phyloP scores from a whole-genome alignment of 1,140 invertebrate genomes.

The Plectus sambesii region DNA sequence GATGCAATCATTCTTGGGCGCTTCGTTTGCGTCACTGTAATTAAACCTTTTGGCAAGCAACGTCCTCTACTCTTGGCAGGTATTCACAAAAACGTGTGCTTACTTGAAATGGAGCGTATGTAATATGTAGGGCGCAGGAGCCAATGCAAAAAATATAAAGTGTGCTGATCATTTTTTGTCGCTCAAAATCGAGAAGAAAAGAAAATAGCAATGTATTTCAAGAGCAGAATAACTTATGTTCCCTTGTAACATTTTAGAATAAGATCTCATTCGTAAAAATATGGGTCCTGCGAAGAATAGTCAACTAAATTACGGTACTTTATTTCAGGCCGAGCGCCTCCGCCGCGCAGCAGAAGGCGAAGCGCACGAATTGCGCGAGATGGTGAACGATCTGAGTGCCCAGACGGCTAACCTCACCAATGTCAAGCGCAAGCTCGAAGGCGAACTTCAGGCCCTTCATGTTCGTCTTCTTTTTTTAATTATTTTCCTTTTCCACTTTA shows the following conservation, averaged over 20 bases:
- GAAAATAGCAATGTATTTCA: not conserved
- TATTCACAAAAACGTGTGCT: too few species aligned
- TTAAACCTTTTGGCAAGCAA: too few species aligned
- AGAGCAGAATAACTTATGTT: not conserved
- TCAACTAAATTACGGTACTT: not conserved
- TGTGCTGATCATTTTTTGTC: not conserved
- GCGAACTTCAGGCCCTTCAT: conserved; percentile 90
- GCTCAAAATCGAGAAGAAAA: not conserved
- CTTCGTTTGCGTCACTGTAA: too few species aligned
- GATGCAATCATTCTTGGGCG: too few species aligned
- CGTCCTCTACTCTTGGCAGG: too few species aligned
- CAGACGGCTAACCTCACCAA: conserved; percentile 80
- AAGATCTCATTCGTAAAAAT: not conserved
- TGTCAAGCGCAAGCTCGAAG: conserved; percentile 96
- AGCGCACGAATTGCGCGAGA: conserved; percentile 87
- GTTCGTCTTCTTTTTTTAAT: conserved; percentile 45
- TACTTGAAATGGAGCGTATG: too few species aligned
- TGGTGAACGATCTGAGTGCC: conserved; percentile 83
- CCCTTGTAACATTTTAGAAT: too few species aligned
- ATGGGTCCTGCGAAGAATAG: not conserved
- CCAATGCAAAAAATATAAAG: not conserved
- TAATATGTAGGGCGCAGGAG: not conserved
- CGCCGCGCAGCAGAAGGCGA: conserved; percentile 93
- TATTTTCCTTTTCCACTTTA: too few species aligned
- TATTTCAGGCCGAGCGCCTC: conserved; percentile 64